Base-by-base conservation (phyloP, 2,797 vertebrate species). In the Epinephelus awoara region DNA sequence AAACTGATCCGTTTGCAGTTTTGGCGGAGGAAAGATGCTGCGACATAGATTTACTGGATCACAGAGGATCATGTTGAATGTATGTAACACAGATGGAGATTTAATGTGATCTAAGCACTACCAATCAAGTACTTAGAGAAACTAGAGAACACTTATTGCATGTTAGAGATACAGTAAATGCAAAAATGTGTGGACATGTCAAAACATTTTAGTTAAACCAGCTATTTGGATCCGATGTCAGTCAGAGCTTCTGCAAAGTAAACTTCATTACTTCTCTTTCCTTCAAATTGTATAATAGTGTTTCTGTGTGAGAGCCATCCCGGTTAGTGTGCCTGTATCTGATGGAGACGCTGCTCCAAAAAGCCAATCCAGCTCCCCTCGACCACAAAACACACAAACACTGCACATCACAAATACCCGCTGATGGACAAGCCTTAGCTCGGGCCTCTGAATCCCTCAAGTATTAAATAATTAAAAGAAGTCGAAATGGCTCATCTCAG, bases 391-490 rank as follows among this genome's bases (percentile, higher is more conserved):
- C 80, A 90, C 80, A 89, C 89, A 90, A 90, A 88, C 87, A 76
- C 72, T 44, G 83, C 76, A 73, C 77, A 80, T 91, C 85, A 83
- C 80, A 87, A 88, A 91, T 75, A 84, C 81, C 70, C 56, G 63
- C 73, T 89, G 89, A 88, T 72, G 88, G 87, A 90, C 86, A 54
- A 58, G 71, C 42, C 72, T 86, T 55, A 78, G 63, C 51, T 52
- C 57, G 21, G 79, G 81, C 84, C 77, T 79, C 84, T 25, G 65
- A 87, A 80, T 89, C 90, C 90, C 80, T 70, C 63, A 27, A 65
- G 86, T 80, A 83, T 86, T 75, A 77, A 84, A 84, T 87, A 90
- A 93, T 91, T 91, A 92, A 91, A 93, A 93, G 88, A 89, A 79
- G 87, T 88, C 65, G 71, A 88, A 87, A 56, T 75, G 89, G 87